phyloP scores from a whole-genome alignment of 92 coral and sea anemone genomes.

The Phymanthus crucifer region DNA sequence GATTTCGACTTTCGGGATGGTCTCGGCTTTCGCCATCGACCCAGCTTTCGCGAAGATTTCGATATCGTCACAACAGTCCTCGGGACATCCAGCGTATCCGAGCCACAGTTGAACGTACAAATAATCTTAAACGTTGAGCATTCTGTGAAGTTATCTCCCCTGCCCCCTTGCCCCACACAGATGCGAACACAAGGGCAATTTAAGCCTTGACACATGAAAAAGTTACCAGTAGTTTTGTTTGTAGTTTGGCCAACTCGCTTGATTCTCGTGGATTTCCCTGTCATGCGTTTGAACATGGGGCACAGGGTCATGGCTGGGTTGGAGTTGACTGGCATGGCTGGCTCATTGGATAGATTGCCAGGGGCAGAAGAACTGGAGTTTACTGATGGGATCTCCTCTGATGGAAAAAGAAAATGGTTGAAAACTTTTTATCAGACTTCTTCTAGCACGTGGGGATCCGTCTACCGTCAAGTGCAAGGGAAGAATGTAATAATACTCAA shows the following conservation, averaged over 20 bases:
- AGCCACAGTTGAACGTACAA: constrained; percentile 37
- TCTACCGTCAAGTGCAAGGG: too few species aligned
- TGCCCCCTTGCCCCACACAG: constrained; percentile 41
- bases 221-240: not conserved
- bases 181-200: constrained; percentile 45
- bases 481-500: too few species aligned
- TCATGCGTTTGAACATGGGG: not conserved
- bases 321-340: not conserved
- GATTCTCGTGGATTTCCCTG: not conserved
- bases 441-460: too few species aligned
- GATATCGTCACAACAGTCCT: not conserved
- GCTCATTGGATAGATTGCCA: not conserved
- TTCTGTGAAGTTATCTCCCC: constrained; percentile 12
- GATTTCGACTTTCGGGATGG: not conserved
- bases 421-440: too few species aligned
- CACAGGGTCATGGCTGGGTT: constrained; percentile 12
- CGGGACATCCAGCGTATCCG: not conserved
- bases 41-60: not conserved
- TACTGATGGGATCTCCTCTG: not conserved
- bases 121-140: constrained; percentile 48
- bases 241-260: constrained; percentile 6
- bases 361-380: not conserved
- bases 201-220: constrained; percentile 20
- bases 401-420: too few species aligned
- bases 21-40: not conserved